Percentiles rank a stretch among this genome's conserved stretches.
These are phyloP conservation scores for Phrynocephalus forsythii DNA, from an alignment of 2,797 vertebrate species.

Conservation along the genomic window DNA sequence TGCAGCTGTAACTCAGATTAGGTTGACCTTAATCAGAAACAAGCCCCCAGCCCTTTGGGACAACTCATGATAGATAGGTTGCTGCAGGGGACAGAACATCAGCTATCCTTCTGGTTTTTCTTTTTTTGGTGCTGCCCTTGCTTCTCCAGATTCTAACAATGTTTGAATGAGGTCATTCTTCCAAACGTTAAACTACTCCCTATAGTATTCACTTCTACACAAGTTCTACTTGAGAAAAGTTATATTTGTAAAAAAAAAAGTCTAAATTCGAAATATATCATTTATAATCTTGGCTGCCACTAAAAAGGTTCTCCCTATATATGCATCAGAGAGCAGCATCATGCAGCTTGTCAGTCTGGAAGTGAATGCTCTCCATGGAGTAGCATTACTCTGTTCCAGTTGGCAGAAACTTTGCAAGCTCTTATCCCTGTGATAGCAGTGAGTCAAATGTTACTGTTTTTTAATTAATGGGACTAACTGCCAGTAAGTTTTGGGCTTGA, in stretches of 20 bases:
- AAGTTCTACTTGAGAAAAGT: constrained; percentile 60
- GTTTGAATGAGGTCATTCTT: constrained; percentile 72
- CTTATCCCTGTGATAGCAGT: constrained; percentile 29
- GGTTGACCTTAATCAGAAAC: constrained; percentile 62
- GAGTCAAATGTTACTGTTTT: neutral
- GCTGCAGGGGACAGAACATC: constrained; percentile 46
- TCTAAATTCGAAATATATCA: constrained; percentile 61
- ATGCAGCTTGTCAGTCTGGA: constrained; percentile 59
- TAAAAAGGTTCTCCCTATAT: constrained; percentile 54
- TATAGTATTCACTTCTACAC: constrained; percentile 56
- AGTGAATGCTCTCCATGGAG: constrained; percentile 64
- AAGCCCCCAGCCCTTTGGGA: constrained; percentile 60
- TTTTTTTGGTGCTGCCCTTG: constrained; percentile 67
- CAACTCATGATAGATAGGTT: constrained; percentile 68
- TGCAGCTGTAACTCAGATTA: constrained; percentile 76
- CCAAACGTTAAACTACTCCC: constrained; percentile 70
- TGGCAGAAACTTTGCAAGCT: constrained; percentile 57
- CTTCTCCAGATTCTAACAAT: constrained; percentile 75
- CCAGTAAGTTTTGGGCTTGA: neutral
- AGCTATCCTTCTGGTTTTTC: constrained; percentile 61
- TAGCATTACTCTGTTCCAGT: constrained; percentile 62
- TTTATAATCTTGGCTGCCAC: constrained; percentile 53
- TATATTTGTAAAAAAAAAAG: constrained; percentile 65
- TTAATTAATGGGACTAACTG: neutral
- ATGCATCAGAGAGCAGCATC: constrained; percentile 55